phyloP scores from a whole-genome alignment of 2,797 vertebrate species.

The Eupleurogrammus muticus region DNA sequence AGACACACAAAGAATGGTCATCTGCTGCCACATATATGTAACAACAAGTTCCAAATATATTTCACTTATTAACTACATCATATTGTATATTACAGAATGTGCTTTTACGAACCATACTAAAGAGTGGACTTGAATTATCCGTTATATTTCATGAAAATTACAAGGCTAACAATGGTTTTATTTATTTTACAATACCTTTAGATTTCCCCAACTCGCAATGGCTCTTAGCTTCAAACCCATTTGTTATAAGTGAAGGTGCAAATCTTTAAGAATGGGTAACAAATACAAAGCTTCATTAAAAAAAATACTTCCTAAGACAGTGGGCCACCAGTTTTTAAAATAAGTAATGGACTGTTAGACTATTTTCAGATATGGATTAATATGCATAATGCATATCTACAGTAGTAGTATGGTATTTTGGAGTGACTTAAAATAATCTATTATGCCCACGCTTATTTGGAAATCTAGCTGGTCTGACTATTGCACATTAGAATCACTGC shows the following conservation, averaged over 20 bases:
- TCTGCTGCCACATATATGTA: slow-evolving; percentile 55
- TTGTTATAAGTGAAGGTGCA: too few relatives aligned
- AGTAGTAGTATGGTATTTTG: not conserved
- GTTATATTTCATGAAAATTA: too few relatives aligned
- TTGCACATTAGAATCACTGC: too few relatives aligned
- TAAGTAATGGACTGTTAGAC: not conserved
- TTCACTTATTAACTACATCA: not conserved
- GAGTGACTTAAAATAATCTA: not conserved
- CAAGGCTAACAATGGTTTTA: not conserved
- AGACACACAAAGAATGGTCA: slow-evolving; percentile 14
- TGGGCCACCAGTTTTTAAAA: not conserved
- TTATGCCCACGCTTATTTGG: not conserved
- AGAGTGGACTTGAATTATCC: too few relatives aligned
- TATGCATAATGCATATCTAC: not conserved
- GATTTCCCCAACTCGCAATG: not conserved
- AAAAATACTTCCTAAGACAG: not conserved
- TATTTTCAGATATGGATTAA: slow-evolving; percentile 6
- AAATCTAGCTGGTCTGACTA: too few relatives aligned
- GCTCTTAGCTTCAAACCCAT: not conserved
- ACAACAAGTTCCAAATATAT: not conserved
- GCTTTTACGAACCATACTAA: not conserved
- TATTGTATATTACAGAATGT: not conserved
- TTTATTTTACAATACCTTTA: not conserved
- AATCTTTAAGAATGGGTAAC: not conserved
- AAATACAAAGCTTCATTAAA: not conserved